Base-by-base conservation (phyloP, 2,888 invertebrate genomes). In the Frankliniella fusca region DNA sequence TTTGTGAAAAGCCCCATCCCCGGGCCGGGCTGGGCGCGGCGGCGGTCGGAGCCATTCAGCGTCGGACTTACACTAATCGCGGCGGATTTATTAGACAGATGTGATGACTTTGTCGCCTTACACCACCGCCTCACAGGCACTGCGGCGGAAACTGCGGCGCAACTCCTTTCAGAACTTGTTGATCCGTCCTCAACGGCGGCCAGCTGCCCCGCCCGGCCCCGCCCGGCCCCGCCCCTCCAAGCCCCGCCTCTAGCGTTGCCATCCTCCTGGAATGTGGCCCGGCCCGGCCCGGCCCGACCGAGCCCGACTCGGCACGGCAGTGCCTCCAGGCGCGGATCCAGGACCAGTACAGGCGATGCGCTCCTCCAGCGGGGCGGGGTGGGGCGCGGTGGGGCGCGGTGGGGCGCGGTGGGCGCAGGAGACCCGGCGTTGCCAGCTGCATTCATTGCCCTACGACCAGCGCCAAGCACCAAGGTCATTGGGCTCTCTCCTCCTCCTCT, bases 381-480 rank as follows among this genome's bases (percentile, higher is more conserved):
- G 20, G 20, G n/a, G 65, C 65, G 15, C 15, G 65, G 15, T 65
- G 3, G 20, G n/a, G 70, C 70, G n/a, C 5, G 70, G n/a, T 70
- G n/a, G n/a, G 23, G 70, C 65, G 10, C 10, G 50, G 10, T 50
- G n/a, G 65, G 23, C 70, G 20, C 70, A 76, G 70, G 54, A 23
- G n/a, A 11, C 70, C 65, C 9, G 65, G 65, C 65, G 70, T 76
- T 76, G 70, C 70, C 70, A 27, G 70, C 70, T 76, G 70, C 70
- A 76, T 76, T 76, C 70, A 76, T 76, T 27, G 70, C 70, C 70
- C 70, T 76, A 76, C 70, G 70, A 76, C 70, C 23, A 76, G 23
- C 70, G 70, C 70, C 70, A 76, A 76, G 70, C 70, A 27, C 27
- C 70, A 76, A 76, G 70, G 70, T 23, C 70, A 76, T 76, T 27